A percentile compares a stretch with the other conserved stretches of the same genome.
These are phyloP conservation scores for Eunapius fragilis DNA, from an alignment of 37 sponge, comb jelly and placozoan species.

Conservation along the genomic window DNA sequence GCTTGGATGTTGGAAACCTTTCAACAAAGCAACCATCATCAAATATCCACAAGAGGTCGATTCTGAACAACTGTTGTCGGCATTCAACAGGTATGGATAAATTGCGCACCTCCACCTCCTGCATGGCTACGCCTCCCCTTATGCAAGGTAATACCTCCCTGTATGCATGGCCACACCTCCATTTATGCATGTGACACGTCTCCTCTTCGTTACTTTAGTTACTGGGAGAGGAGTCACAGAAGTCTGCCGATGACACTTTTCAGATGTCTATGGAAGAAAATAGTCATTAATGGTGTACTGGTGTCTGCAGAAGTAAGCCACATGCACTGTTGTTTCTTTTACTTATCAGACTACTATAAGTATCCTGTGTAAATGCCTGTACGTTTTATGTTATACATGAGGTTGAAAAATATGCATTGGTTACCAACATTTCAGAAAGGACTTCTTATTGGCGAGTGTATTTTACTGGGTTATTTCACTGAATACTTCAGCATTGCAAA, in stretches of 20 bases:
- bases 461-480: neutral
- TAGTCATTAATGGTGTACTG: neutral
- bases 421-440: neutral
- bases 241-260: neutral
- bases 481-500: neutral
- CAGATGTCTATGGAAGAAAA: neutral
- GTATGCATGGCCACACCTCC: no score
- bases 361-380: no score
- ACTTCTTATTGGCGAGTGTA: neutral
- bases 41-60: conserved; percentile 29
- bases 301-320: neutral
- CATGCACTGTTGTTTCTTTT: neutral
- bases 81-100: conserved; percentile 49
- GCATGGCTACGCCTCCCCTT: no score
- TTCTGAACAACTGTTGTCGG: conserved; percentile 43
- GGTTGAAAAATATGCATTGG: no score
- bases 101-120: no score
- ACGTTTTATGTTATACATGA: no score
- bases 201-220: neutral
- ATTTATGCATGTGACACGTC: no score
- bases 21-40: conserved; percentile 42
- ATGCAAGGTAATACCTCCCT: no score
- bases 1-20: conserved; percentile 28
- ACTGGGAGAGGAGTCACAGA: neutral
- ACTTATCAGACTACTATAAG: no score